These are phyloP conservation scores for Channallabes apus DNA, from an alignment of 2,797 vertebrate genomes.

Conservation along the genomic window DNA sequence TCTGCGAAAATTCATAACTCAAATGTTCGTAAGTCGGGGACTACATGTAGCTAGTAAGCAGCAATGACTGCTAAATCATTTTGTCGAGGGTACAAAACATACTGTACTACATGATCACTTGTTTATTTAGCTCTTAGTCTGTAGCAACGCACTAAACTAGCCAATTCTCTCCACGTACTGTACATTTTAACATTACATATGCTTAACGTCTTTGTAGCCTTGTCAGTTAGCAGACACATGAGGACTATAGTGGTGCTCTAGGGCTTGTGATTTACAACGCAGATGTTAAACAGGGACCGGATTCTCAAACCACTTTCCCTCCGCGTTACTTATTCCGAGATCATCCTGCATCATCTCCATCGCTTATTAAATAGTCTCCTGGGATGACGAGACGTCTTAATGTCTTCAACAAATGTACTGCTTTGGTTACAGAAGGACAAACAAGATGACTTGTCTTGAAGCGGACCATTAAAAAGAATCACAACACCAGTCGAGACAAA, in stretches of 20 bases:
- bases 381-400: not conserved
- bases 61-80: not conserved
- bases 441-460: constrained; percentile 4
- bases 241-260: not conserved
- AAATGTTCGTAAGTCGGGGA: too few relatives aligned
- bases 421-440: constrained; percentile 15
- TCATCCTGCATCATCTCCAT: constrained; percentile 11
- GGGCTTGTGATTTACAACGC: not conserved
- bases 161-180: not conserved
- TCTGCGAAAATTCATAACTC: not conserved
- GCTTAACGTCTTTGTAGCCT: not conserved
- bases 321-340: not conserved
- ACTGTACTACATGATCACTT: too few relatives aligned
- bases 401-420: not conserved
- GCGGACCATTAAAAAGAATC: constrained; percentile 21
- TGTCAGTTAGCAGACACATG: not conserved
- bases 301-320: not conserved
- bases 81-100: not conserved
- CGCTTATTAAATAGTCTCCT: constrained; percentile 7
- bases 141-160: not conserved
- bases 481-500: constrained; percentile 22
- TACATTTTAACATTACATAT: not conserved
- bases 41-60: not conserved
- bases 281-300: constrained; percentile 1
- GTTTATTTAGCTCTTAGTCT: not conserved